phyloP scores from a whole-genome alignment of 1,140 invertebrate genomes.

The Condylostylus longicornis region DNA sequence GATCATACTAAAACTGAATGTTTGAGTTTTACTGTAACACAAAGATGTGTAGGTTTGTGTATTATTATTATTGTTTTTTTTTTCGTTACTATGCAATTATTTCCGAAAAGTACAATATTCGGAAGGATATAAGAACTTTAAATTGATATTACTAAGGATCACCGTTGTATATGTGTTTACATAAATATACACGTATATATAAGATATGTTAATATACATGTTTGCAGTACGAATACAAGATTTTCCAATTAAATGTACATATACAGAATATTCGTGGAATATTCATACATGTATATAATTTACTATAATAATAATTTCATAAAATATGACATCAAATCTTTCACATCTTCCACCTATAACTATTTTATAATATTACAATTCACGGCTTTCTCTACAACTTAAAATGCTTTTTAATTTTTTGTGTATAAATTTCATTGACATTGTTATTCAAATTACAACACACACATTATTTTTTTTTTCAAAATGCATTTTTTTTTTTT shows the following conservation, averaged over 20 bases:
- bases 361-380: too few relatives aligned
- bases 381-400: too few relatives aligned
- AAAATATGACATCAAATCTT: too few relatives aligned
- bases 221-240: not conserved
- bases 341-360: too few relatives aligned
- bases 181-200: slow-evolving; percentile 3
- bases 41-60: slow-evolving; percentile 31
- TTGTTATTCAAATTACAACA: too few relatives aligned
- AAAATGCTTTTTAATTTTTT: too few relatives aligned
- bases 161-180: not conserved
- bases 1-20: slow-evolving; percentile 7
- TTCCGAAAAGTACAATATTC: slow-evolving; percentile 16
- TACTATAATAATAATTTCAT: too few relatives aligned
- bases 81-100: slow-evolving; percentile 21
- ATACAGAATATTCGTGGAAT: too few relatives aligned
- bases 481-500: too few relatives aligned
- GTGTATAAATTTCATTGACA: too few relatives aligned
- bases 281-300: too few relatives aligned
- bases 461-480: too few relatives aligned
- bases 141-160: not conserved
- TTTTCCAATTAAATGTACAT: not conserved
- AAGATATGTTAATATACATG: not conserved
- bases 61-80: slow-evolving; percentile 23
- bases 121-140: slow-evolving; percentile 8
- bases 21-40: slow-evolving; percentile 8